Percentiles rank a stretch among this genome's conserved stretches.
Conservation (phyloP, 2,888 invertebrate species). For the Neoascia interrupta region DNA sequence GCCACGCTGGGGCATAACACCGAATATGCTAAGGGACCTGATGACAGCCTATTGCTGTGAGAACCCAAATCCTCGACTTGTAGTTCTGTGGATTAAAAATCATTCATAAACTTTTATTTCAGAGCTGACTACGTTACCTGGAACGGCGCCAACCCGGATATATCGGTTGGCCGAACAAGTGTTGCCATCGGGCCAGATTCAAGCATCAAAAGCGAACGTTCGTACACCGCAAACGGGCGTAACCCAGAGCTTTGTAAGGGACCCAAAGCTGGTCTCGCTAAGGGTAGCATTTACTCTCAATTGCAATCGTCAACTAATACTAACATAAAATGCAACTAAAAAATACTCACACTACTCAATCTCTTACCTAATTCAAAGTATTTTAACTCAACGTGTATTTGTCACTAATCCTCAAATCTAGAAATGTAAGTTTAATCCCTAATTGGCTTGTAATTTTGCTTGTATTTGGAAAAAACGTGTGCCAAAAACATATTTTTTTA, state of each 20-base stretch:
- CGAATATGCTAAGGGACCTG: conserved; percentile 87
- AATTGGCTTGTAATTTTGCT: conserved; percentile 40
- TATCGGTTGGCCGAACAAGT: conserved; percentile 80
- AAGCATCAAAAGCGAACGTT: conserved; percentile 79
- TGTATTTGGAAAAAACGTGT: conserved; percentile 17
- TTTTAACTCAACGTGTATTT: background rate
- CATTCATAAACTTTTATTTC: conserved; percentile 40
- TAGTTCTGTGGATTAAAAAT: background rate
- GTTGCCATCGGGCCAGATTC: conserved; percentile 82
- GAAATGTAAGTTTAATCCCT: background rate
- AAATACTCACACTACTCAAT: background rate
- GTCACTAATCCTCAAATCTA: background rate
- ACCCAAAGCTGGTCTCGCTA: conserved; percentile 85
- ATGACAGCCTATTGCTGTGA: conserved; percentile 89
- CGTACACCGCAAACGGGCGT: conserved; percentile 83
- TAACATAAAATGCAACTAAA: conserved; percentile 79
- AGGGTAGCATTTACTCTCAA: conserved; percentile 89
- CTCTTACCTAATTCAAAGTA: background rate
- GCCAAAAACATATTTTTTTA: conserved; percentile 46
- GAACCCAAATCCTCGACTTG: conserved; percentile 75
- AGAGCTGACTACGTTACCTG: conserved; percentile 91
- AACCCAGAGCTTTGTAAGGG: conserved; percentile 86
- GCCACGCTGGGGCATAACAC: conserved; percentile 85
- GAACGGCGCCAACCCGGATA: conserved; percentile 88
- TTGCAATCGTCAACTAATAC: conserved; percentile 78